phyloP scores from a whole-genome alignment of 2,113 vertebrate genomes.

The Sporophila hypoxantha region DNA sequence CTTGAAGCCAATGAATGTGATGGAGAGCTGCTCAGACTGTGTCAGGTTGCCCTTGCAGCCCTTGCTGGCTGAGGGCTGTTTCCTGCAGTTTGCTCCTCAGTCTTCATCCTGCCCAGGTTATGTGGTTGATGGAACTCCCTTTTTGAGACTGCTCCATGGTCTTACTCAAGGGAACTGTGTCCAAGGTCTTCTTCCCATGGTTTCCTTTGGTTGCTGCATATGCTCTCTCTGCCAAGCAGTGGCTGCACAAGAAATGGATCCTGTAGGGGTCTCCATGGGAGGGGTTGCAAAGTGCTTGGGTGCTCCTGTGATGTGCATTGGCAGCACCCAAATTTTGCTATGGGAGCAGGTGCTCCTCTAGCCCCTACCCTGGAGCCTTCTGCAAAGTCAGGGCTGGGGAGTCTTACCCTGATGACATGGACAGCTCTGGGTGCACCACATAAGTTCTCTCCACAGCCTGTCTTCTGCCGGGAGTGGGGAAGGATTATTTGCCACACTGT shows the following conservation, averaged over 20 bases:
- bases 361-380: not conserved
- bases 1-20: not conserved
- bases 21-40: fast-evolving
- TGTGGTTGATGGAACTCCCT: not conserved
- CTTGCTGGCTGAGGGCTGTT: not conserved
- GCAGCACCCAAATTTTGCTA: not conserved
- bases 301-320: not conserved
- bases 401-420: fast-evolving
- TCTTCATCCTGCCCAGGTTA: not conserved
- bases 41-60: not conserved
- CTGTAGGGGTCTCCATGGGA: not conserved
- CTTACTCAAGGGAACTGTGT: not conserved
- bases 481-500: not conserved
- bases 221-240: not conserved
- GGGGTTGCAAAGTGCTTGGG: not conserved
- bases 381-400: not conserved
- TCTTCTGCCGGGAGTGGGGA: not conserved
- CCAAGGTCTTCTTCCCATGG: not conserved
- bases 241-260: not conserved
- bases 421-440: fast-evolving
- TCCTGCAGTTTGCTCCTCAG: not conserved
- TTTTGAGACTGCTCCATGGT: not conserved
- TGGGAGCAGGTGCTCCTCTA: not conserved
- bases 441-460: not conserved
- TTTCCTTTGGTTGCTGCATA: not conserved